Evolutionary conservation across 2,888 invertebrate species (phyloP), one percentile per base, ranked within the genome.

Genomic region (Scaptomyza polygonia): DNA sequence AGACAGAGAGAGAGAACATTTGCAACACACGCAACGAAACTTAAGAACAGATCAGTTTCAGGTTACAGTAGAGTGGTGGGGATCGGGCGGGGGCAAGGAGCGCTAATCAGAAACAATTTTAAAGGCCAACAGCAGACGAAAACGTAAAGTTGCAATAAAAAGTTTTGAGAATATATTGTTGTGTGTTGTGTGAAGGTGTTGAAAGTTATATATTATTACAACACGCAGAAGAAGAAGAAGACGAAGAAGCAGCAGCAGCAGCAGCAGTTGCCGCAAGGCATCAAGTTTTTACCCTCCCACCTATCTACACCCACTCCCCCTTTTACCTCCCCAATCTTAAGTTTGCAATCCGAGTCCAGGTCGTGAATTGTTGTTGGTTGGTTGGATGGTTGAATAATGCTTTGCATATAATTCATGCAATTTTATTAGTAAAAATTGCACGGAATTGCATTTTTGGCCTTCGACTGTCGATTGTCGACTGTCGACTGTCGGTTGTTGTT

Each of bases 351-450:
- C 58, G 45, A 61, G 40, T 47, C 25, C 47, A 43, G 67, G 63
- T 43, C 34, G 55, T 58, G 51, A 61, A 45, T 12, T 11, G 43
- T n/a, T 32, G 62, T 56, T 56, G 53, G 49, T 27, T 25, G n/a
- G n/a, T n/a, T n/a, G n/a, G n/a, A n/a, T 14, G 7, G 27, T 34
- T 69, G 81, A 86, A 29, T 74, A 77, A 80, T 81, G 75, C 54
- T 72, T 72, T 82, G 79, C 86, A 82, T 87, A 86, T 88, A 85
- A 82, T 82, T 88, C 77, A 83, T 77, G 77, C 70, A 79, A 88
- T 82, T 88, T 88, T 73, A 82, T 82, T 79, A 71, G 88, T 59
- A 63, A 59, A 76, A 76, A 71, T 66, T 56, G 67, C 78, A 65
- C 25, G 55, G 72, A 72, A 75, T 63, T 67, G 43, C 70, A 67